These are phyloP conservation scores for Malaclemys terrapin DNA, from an alignment of 2,113 vertebrate genomes.

Conservation along the genomic window DNA sequence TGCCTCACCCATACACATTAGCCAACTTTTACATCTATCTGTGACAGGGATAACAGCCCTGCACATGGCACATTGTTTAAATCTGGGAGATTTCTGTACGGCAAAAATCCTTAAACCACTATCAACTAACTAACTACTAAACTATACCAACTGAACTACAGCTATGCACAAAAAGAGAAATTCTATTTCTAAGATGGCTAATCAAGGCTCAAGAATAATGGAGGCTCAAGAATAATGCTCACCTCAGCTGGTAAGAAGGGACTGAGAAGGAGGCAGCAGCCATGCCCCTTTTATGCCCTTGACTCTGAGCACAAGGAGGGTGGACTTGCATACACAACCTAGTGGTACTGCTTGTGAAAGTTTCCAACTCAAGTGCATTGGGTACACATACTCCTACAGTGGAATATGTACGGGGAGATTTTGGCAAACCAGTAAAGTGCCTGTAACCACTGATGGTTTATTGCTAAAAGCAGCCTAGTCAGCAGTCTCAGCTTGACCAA, in stretches of 20 bases:
- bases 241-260: neutral
- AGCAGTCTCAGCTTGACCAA: too few relatives aligned
- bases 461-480: too few relatives aligned
- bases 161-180: neutral
- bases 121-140: neutral
- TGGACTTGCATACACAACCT: neutral
- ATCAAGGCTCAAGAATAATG: too few relatives aligned
- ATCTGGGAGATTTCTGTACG: neutral
- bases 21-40: neutral
- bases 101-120: neutral
- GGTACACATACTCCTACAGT: neutral
- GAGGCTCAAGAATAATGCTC: too few relatives aligned
- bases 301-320: neutral
- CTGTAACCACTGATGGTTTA: too few relatives aligned
- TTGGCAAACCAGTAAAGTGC: too few relatives aligned
- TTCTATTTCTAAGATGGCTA: neutral
- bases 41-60: neutral
- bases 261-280: neutral
- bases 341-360: neutral
- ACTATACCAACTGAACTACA: neutral
- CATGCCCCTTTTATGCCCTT: neutral
- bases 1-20: neutral
- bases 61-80: neutral
- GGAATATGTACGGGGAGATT: neutral
- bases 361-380: neutral